Conservation (phyloP, 2,888 invertebrate species). For the Serripes groenlandicus region DNA sequence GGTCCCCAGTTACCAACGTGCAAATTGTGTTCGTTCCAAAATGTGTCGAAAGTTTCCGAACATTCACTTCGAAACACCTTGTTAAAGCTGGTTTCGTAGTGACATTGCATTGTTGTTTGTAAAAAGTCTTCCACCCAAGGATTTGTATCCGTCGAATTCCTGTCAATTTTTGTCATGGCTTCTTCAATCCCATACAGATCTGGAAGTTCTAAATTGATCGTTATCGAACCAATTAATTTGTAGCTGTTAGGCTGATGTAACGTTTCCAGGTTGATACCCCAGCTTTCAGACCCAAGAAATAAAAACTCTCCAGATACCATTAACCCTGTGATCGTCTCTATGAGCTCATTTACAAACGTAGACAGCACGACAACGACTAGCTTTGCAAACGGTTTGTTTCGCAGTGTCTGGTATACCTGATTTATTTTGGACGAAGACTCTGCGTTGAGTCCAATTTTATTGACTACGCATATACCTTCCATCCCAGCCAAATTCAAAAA, state of each 20-base stretch:
- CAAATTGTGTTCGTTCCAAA: neutral
- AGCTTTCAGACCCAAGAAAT: slow-evolving; percentile 8
- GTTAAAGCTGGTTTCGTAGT: slow-evolving; percentile 2
- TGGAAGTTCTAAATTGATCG: neutral
- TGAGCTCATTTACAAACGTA: neutral
- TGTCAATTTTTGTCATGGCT: neutral
- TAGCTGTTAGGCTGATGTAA: neutral
- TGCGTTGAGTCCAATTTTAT: neutral
- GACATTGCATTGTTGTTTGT: neutral
- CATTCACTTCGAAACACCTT: neutral
- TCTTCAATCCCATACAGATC: neutral
- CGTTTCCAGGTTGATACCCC: neutral
- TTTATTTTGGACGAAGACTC: neutral
- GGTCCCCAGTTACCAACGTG: neutral
- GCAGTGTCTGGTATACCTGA: neutral
- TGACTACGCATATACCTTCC: neutral
- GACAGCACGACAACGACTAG: neutral
- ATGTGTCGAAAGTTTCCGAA: neutral
- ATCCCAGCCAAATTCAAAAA: neutral
- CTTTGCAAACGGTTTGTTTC: neutral
- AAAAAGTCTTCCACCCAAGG: neutral
- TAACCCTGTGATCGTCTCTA: neutral
- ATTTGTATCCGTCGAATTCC: neutral
- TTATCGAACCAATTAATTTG: slow-evolving; percentile 1
- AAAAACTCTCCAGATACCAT: slow-evolving; percentile 1